Evolutionary conservation across 2,888 invertebrate genomes (phyloP).

Genomic region (Rhimphoctona megacephalus): DNA sequence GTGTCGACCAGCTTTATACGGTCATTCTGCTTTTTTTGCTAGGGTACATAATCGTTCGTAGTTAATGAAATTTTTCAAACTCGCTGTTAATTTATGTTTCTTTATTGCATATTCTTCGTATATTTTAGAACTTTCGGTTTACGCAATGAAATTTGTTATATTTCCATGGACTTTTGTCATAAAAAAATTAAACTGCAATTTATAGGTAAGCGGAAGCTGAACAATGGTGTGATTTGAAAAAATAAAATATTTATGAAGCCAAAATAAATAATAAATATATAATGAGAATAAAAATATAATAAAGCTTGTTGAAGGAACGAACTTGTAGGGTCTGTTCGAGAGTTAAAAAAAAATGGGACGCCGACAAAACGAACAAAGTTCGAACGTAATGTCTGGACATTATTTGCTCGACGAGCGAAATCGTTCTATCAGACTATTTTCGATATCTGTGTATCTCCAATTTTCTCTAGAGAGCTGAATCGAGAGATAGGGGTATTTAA

Average conservation of each 20-base stretch:
- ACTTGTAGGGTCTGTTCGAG: not conserved
- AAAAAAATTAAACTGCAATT: not conserved
- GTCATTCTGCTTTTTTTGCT: not conserved
- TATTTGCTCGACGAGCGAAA: constrained; percentile 26
- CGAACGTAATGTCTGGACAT: not conserved
- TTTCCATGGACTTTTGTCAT: no score
- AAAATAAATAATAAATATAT: not conserved
- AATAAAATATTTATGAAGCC: not conserved
- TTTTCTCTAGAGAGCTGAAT: constrained; percentile 4
- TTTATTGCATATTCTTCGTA: not conserved
- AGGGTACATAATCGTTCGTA: not conserved
- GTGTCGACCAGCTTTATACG: not conserved
- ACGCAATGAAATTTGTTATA: not conserved
- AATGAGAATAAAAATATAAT: no score
- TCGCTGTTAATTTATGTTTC: not conserved
- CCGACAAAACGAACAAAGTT: constrained; percentile 8
- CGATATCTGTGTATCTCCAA: constrained; percentile 35
- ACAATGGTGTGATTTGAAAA: not conserved
- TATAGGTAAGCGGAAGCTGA: not conserved
- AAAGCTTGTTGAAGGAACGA: no score
- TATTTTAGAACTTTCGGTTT: not conserved
- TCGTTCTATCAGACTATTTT: constrained; percentile 29
- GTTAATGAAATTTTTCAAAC: not conserved
- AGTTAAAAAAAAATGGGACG: not conserved
- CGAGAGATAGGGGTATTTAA: not conserved